Evolutionary conservation across 2,888 invertebrate species (phyloP), one percentile per base, ranked within the genome.

Genomic region (Cremastobaeus sp.): DNA sequence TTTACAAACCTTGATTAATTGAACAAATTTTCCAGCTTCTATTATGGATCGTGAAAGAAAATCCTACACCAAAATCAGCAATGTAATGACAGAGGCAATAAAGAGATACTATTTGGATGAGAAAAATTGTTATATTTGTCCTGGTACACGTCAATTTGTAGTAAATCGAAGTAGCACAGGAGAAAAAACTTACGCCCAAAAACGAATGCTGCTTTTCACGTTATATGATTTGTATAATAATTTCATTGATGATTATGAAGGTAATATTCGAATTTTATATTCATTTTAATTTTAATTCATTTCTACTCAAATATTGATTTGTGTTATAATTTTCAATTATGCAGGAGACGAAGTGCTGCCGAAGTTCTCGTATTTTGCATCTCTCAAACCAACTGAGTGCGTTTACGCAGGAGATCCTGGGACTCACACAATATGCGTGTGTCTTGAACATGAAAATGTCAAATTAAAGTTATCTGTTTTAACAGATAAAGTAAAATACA

Each of bases 371-470:
- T 59, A 35, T 11, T 59, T 59, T 28, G 59, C 9, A 8, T 59
- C 45, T 1, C 14, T 60, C 5, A 48, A 48, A 37, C 47, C 60
- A 9, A 39, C 35, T 3, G 21, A 43, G 5, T 47, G 59, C 47
- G 25, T 59, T 11, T 14, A 47, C 35, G 59, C 59, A 17, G 59
- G 59, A 4, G 45, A 45, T 34, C 35, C 45, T n/a, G n/a, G n/a
- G n/a, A n/a, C n/a, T n/a, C n/a, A n/a, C n/a, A n/a, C n/a, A n/a
- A n/a, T n/a, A n/a, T n/a, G n/a, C 6, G 47, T 48, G 0, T 60
- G 60, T 17, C 12, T 39, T 3, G 48, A 60, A 48, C 47, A 60
- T 30, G 37, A 60, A 39, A 60, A 60, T 30, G 60, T 60, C 0
- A 60, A 48, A 25, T 28, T 60, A n/a, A 60, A 60, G 8, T 8